A percentile compares a stretch with the other conserved stretches of the same genome.
Evolutionary conservation across 2,888 invertebrate genomes (phyloP).

Genomic region (Eudemis profundana): DNA sequence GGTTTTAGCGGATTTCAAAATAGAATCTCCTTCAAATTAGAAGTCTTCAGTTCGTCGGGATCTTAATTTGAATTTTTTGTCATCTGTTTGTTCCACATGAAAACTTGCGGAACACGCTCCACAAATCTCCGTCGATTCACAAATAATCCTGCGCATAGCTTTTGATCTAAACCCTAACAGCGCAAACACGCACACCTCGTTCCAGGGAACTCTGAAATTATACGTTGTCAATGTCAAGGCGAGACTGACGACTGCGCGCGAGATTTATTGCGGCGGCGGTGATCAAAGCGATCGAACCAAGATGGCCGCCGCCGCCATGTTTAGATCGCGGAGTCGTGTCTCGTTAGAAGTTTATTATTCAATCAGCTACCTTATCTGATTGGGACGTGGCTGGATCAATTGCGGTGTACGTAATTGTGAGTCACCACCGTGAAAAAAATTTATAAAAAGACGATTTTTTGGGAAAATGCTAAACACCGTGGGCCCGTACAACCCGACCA

Average conservation of each 20-base stretch:
- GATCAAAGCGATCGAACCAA: conserved; percentile 43
- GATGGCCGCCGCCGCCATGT: conserved; percentile 45
- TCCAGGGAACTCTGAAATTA: conserved; percentile 41
- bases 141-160: not conserved
- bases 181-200: conserved; percentile 8
- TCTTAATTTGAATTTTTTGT: no score
- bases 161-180: not conserved
- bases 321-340: conserved; percentile 43
- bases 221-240: conserved; percentile 42
- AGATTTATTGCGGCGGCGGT: conserved; percentile 45
- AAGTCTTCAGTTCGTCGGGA: no score
- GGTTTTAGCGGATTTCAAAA: no score
- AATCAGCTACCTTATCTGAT: conserved; percentile 47
- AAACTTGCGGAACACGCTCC: no score
- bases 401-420: not conserved
- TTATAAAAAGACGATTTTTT: no score
- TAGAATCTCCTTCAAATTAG: no score
- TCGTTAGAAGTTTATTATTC: conserved; percentile 47
- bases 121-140: no score
- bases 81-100: no score
- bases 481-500: no score
- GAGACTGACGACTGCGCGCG: conserved; percentile 39
- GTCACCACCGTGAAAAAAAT: not conserved
- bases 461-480: no score
- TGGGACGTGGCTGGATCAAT: conserved; percentile 25